These are phyloP conservation scores for Tretioscincus oriximinensis DNA, from an alignment of 2,113 vertebrate genomes.

Conservation along the genomic window DNA sequence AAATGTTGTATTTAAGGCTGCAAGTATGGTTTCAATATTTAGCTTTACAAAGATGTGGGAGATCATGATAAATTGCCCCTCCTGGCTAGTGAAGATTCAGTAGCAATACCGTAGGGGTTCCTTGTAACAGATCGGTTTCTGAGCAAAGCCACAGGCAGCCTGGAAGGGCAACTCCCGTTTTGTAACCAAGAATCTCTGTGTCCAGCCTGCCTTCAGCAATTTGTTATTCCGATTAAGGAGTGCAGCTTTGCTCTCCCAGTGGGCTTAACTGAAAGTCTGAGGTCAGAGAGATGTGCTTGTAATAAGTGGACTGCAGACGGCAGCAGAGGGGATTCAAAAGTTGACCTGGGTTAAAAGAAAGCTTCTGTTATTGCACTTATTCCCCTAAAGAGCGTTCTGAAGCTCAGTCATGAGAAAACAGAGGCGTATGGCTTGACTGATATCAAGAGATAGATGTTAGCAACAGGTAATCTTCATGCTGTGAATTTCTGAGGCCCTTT, in stretches of 20 bases:
- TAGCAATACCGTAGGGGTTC: slow-evolving; percentile 9
- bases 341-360: background rate
- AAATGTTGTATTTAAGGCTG: background rate
- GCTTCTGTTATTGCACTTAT: background rate
- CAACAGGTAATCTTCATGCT: background rate
- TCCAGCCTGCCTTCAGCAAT: background rate
- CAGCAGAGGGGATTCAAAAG: background rate
- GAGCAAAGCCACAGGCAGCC: slow-evolving; percentile 23
- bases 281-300: slow-evolving; percentile 21
- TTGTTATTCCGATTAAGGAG: slow-evolving; percentile 33
- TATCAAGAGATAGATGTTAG: background rate
- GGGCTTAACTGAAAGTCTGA: background rate
- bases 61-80: slow-evolving; percentile 13
- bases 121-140: slow-evolving; percentile 23
- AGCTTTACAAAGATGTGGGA: slow-evolving; percentile 6
- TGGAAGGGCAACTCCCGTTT: slow-evolving; percentile 18
- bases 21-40: background rate
- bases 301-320: slow-evolving; percentile 10
- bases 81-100: slow-evolving; percentile 8
- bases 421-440: background rate
- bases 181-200: slow-evolving; percentile 8
- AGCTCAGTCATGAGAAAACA: background rate
- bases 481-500: background rate
- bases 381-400: background rate
- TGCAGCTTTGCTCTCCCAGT: background rate